Percentiles rank a stretch among this genome's conserved stretches.
phyloP scores from a whole-genome alignment of 2,797 vertebrate species.

The Tapera naevia region DNA sequence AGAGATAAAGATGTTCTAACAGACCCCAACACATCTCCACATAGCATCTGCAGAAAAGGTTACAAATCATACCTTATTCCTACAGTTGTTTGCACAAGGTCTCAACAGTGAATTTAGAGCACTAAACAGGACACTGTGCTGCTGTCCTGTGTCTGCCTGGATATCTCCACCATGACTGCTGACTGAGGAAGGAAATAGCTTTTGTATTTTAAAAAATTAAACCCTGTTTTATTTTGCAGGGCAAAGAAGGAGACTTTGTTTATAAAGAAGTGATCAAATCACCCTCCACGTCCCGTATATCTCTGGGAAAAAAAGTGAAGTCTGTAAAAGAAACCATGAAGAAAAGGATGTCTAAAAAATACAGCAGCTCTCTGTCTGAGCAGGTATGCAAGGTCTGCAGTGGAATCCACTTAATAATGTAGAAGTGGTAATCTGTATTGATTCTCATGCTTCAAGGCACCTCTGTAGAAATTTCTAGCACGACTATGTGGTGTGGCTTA shows the following conservation, averaged over 20 bases:
- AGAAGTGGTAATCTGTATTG: neutral
- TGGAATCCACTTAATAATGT: neutral
- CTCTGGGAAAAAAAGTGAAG: conserved; percentile 97
- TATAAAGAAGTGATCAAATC: conserved; percentile 96
- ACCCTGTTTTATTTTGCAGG: conserved; percentile 71
- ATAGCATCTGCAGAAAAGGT: neutral
- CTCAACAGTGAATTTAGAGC: neutral
- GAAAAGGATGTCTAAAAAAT: conserved; percentile 98
- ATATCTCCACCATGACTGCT: neutral
- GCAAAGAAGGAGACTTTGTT: conserved; percentile 91
- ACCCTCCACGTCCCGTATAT: conserved; percentile 92
- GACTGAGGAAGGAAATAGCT: neutral
- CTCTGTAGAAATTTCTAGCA: neutral
- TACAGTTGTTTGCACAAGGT: neutral
- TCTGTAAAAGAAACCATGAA: conserved; percentile 99
- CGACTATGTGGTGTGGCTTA: neutral
- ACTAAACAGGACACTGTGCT: neutral
- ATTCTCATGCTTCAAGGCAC: neutral
- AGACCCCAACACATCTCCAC: neutral
- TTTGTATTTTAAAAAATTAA: neutral
- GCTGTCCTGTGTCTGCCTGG: neutral
- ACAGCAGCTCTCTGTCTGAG: conserved; percentile 90
- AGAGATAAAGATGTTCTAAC: neutral
- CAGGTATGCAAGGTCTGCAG: conserved; percentile 80
- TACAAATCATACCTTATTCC: neutral